phyloP scores from a whole-genome alignment of 2,113 vertebrate genomes.

The Ammodytes marinus region DNA sequence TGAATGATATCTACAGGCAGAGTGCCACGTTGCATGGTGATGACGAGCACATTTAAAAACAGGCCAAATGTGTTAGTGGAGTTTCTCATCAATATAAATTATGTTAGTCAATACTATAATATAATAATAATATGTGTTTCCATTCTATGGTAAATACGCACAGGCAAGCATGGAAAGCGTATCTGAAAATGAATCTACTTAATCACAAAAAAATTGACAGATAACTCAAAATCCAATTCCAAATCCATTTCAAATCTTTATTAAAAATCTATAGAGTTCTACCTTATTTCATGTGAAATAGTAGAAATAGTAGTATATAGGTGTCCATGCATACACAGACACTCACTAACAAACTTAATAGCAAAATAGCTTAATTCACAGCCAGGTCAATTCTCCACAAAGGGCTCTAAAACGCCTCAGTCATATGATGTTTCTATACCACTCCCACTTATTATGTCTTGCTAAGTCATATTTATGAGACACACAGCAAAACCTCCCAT shows the following conservation, averaged over 20 bases:
- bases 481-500: not conserved
- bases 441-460: not conserved
- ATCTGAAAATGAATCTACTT: too few species aligned
- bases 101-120: too few species aligned
- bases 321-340: not conserved
- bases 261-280: too few species aligned
- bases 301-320: too few species aligned
- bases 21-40: slow-evolving; percentile 2
- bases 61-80: slow-evolving; percentile 11
- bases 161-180: not conserved
- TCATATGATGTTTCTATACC: not conserved
- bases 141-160: not conserved
- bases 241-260: too few species aligned
- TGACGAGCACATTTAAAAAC: slow-evolving; percentile 26
- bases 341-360: not conserved
- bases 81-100: slow-evolving; percentile 24
- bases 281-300: too few species aligned
- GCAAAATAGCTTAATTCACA: slow-evolving; percentile 14
- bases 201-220: too few species aligned
- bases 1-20: slow-evolving; percentile 62
- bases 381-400: not conserved
- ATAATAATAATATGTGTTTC: too few species aligned
- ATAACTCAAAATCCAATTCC: too few species aligned
- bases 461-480: not conserved
- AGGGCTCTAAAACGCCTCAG: not conserved